Evolutionary conservation across 2,888 invertebrate species (phyloP), one percentile per base, ranked within the genome.

Genomic region (Leucania comma): DNA sequence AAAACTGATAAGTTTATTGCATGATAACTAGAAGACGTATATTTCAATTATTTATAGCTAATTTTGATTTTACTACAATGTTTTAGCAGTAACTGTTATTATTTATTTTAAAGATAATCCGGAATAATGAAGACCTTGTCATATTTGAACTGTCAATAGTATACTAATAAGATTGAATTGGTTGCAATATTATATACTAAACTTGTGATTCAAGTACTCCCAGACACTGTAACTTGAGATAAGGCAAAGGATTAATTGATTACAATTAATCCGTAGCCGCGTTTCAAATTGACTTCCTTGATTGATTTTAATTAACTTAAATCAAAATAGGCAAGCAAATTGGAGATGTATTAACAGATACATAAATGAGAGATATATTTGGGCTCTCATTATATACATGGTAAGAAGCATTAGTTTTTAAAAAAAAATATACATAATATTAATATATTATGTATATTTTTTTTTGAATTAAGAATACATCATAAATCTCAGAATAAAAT

Each of bases 1-100:
- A 65, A 72, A 74, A 70, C 38, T 54, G 46, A 70, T 29, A 76
- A 53, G 48, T 53, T 48, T 53, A 14, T 59, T n/a, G 56, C 32
- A 59, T 61, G 42, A 46, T 61, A 67, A 74, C 46, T 50, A 68
- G 46, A 6, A 3, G 5, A 14, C 61, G 24, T 74, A 75, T 62
- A 62, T 69, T 51, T 24, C 10, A 29, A 22, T 6, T 29, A 56
- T 35, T 57, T 53, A 22, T 22, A 12, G 26, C 12, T 26, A n/a
- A 54, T 35, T 59, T 53, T 58, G 26, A 59, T 48, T 29, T 70
- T 76, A n/a, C n/a, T 59, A 71, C 5, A 59, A 54, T 26, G 12
- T 42, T n/a, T 51, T 0, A 14, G n/a, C 20, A 17, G 26, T 22
- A 12, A 46, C 20, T 8, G 14, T 12, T 50, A 42, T 9, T 57